These are phyloP conservation scores for Ectemnius continuus DNA, from an alignment of 2,888 invertebrate genomes.

Conservation along the genomic window DNA sequence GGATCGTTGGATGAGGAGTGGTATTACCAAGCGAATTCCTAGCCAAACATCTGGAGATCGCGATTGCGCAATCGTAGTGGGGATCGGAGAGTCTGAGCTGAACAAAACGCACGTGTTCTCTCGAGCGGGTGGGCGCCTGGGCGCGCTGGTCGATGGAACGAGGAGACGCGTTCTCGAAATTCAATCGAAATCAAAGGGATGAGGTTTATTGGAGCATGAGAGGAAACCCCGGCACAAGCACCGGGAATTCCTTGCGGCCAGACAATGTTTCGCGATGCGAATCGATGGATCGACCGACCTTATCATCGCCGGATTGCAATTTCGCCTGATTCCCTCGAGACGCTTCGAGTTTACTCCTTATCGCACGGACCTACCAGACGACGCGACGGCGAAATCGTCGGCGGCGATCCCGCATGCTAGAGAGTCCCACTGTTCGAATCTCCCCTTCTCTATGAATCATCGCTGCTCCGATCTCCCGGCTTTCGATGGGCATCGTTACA, in stretches of 20 bases:
- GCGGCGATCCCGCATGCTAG: background rate
- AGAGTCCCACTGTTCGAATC: background rate
- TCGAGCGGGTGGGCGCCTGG: background rate
- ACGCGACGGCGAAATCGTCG: slow-evolving; percentile 21
- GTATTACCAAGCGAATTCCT: too few relatives aligned
- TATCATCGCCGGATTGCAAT: slow-evolving; percentile 64
- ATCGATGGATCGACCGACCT: slow-evolving; percentile 59
- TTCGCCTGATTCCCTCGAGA: slow-evolving; percentile 57
- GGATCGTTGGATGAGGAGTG: too few relatives aligned
- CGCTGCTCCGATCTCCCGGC: slow-evolving; percentile 13
- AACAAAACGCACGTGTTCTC: background rate
- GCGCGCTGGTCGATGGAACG: slow-evolving; percentile 20
- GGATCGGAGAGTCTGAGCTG: background rate
- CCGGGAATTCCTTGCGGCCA: slow-evolving; percentile 49
- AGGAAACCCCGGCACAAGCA: slow-evolving; percentile 33
- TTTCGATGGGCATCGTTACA: slow-evolving; percentile 8
- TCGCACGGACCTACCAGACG: slow-evolving; percentile 30
- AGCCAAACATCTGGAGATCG: too few relatives aligned
- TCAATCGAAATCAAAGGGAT: slow-evolving; percentile 62
- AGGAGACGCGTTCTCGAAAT: slow-evolving; percentile 48
- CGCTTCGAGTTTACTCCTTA: slow-evolving; percentile 47
- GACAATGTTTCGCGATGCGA: slow-evolving; percentile 53
- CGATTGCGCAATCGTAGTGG: too few relatives aligned
- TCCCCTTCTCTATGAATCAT: slow-evolving; percentile 25
- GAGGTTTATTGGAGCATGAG: slow-evolving; percentile 57